Evolutionary conservation across 2,113 vertebrate species (phyloP).

Genomic region (Amphiprion ocellaris): DNA sequence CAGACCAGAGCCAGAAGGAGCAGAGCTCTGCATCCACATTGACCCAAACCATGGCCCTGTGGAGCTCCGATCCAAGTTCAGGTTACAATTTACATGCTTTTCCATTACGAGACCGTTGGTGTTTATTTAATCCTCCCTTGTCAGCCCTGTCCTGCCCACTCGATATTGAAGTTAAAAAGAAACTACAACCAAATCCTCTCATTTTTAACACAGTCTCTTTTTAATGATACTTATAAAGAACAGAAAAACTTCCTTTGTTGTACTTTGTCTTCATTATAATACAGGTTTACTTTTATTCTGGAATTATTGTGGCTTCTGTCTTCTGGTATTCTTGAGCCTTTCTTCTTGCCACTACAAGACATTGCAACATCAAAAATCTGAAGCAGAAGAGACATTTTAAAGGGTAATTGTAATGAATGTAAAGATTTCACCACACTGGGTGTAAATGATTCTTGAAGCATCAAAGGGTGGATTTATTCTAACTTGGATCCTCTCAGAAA

Average conservation of each 20-base stretch:
- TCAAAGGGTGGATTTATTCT: constrained; percentile 31
- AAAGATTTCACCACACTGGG: constrained; percentile 8
- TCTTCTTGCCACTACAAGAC: background rate
- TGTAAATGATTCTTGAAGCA: constrained; percentile 17
- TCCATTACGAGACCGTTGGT: background rate
- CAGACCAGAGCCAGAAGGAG: background rate
- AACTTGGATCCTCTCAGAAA: background rate
- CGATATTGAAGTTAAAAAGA: too few relatives aligned
- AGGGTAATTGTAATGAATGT: constrained; percentile 28
- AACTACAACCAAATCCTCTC: too few relatives aligned
- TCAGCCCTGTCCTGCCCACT: background rate
- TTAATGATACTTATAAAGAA: too few relatives aligned
- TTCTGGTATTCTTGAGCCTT: background rate
- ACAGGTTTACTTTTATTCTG: too few relatives aligned
- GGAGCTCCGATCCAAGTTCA: background rate
- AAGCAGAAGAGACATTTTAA: constrained; percentile 3
- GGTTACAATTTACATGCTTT: background rate
- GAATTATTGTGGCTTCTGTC: too few relatives aligned
- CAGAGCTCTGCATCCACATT: background rate
- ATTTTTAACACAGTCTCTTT: too few relatives aligned
- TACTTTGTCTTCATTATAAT: too few relatives aligned
- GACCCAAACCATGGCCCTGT: background rate
- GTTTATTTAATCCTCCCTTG: background rate
- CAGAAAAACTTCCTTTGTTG: too few relatives aligned
- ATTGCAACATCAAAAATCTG: background rate